phyloP scores from a whole-genome alignment of 2,888 invertebrate species.

The Drosophila phalerata region DNA sequence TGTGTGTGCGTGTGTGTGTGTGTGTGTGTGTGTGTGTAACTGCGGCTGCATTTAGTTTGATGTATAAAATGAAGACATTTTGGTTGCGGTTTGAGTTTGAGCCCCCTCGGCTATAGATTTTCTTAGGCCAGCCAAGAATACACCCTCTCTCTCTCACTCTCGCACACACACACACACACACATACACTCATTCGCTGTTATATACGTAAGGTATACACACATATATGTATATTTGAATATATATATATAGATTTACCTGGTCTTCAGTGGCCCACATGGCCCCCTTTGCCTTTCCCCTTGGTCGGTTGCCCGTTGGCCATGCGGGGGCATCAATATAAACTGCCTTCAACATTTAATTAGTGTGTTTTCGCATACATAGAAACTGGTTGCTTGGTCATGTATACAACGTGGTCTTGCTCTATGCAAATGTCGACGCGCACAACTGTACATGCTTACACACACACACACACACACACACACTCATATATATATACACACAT shows the following conservation, averaged over 20 bases:
- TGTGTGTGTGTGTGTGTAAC: slow-evolving; percentile 20
- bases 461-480: slow-evolving; percentile 29
- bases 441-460: slow-evolving; percentile 70
- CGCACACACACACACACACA: slow-evolving; percentile 1
- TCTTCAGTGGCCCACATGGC: slow-evolving; percentile 25
- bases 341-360: slow-evolving; percentile 84
- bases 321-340: slow-evolving; percentile 77
- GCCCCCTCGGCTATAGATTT: slow-evolving; percentile 72
- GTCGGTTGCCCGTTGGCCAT: slow-evolving; percentile 66
- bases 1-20: slow-evolving; percentile 12
- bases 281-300: slow-evolving; percentile 19
- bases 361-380: slow-evolving; percentile 78
- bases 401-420: slow-evolving; percentile 49
- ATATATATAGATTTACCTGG: slow-evolving; percentile 41
- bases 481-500: slow-evolving; percentile 11
- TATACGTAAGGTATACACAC: slow-evolving; percentile 50
- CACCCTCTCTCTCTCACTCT: slow-evolving; percentile 6
- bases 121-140: slow-evolving; percentile 57
- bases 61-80: slow-evolving; percentile 77
- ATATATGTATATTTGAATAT: slow-evolving; percentile 9
- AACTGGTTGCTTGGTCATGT: slow-evolving; percentile 48
- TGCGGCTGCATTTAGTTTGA: slow-evolving; percentile 73
- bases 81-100: slow-evolving; percentile 69
- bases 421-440: slow-evolving; percentile 74
- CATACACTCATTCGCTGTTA: slow-evolving; percentile 14